Evolutionary conservation across 2,113 vertebrate species (phyloP).

Genomic region (Anguilla japonica): DNA sequence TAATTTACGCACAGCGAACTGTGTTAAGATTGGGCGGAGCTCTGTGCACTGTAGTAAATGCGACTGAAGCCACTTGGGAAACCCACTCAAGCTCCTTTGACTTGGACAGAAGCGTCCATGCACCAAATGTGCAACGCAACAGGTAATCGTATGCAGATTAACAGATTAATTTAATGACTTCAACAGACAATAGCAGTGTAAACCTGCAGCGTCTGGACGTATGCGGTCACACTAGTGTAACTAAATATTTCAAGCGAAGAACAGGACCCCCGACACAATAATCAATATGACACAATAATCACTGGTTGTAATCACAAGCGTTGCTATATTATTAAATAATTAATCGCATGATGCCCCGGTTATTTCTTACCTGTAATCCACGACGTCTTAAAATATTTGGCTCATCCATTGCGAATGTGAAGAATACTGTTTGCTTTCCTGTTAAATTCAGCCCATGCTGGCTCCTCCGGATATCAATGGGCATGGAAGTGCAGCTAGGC

Average conservation of each 20-base stretch:
- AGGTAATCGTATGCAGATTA: background rate
- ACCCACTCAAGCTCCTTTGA: background rate
- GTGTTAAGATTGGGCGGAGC: background rate
- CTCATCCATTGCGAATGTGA: slow-evolving; percentile 28
- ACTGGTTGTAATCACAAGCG: background rate
- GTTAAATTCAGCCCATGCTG: slow-evolving; percentile 8
- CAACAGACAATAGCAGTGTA: background rate
- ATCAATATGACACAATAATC: background rate
- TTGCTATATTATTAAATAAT: background rate
- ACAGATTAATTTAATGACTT: background rate
- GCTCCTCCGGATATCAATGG: slow-evolving; percentile 3
- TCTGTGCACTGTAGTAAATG: background rate
- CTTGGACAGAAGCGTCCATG: background rate
- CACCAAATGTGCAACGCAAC: background rate
- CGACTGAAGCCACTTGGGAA: background rate
- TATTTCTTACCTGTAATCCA: slow-evolving; percentile 25
- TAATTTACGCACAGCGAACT: slow-evolving; percentile 4
- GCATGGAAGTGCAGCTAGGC: background rate
- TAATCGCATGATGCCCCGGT: background rate
- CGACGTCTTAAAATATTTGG: slow-evolving; percentile 31
- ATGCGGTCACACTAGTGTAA: background rate
- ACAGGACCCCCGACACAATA: background rate
- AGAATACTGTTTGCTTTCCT: background rate
- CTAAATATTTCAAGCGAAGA: background rate
- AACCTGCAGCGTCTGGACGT: background rate